Evolutionary conservation across 2,888 invertebrate genomes (phyloP), one percentile per base, ranked within the genome.

Genomic region (Muschampia plurimacula): DNA sequence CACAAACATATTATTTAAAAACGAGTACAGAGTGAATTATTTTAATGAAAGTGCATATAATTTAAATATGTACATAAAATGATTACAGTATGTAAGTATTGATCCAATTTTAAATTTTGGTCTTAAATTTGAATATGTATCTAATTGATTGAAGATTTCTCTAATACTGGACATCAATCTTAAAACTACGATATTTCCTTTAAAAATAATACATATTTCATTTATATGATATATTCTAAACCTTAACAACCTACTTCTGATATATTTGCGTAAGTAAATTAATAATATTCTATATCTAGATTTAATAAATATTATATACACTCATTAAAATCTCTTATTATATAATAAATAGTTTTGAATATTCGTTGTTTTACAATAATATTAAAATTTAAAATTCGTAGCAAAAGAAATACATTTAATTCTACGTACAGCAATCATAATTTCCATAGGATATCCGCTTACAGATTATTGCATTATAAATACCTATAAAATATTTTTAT

Each of bases 301-400:
- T 62, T 12, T 44, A 44, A 44, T 44, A 44, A 44, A 44, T 12
- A 9, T 44, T 44, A 12, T 44, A 52, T 52, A 52, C 52, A 15
- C 15, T 15, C 8, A 15, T 52, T 2, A 52, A 52, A 15, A 52
- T 52, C 15, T 13, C 49, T 49, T n/a, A n/a, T 49, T 5, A 41
- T 22, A 63, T 44, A 44, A 3, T 32, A 32, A 32, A 32, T 57
- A 57, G n/a, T 57, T 22, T 57, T 32, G 3, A 52, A 66, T 52
- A 66, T 66, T 66, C 65, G 65, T 66, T 66, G 65, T 66, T 66
- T 66, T 66, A 66, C 15, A 52, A 8, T 52, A 52, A 15, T 52
- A 8, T 49, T 52, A 12, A 52, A n/a, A 44, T 49, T 46, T 46
- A 15, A 65, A 49, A 28, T 65, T 28, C 49, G 32, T 65, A 49